Conservation (phyloP, 30 jellyfish, hydroid and myxozoan genomes). For the Cassiopea xamachana region DNA sequence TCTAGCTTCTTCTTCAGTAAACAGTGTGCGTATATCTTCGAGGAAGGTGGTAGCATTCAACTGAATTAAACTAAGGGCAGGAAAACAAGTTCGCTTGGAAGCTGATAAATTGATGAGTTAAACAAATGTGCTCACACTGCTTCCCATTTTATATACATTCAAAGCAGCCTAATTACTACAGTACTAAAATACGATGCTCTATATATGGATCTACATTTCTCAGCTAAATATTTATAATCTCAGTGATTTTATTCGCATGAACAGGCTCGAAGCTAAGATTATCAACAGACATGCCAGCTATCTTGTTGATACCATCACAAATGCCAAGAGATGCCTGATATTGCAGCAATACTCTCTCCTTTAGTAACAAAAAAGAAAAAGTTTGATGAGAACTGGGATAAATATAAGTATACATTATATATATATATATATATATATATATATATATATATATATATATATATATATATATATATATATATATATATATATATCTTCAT, state of each 20-base stretch:
- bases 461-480: no score
- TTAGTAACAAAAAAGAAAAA: background rate
- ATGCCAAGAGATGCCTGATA: slow-evolving; percentile 67
- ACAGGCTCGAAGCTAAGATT: slow-evolving; percentile 73
- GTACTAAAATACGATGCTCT: background rate
- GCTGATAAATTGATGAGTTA: no score
- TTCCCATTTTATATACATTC: background rate
- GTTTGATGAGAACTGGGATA: background rate
- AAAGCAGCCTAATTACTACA: background rate
- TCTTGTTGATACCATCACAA: slow-evolving; percentile 75
- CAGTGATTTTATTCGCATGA: slow-evolving; percentile 66
- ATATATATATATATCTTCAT: no score
- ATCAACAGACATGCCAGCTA: slow-evolving; percentile 76
- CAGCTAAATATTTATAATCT: background rate
- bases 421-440: background rate
- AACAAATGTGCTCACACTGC: no score
- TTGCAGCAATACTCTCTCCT: slow-evolving; percentile 77
- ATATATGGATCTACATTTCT: background rate
- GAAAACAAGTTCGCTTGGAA: no score
- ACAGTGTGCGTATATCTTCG: no score
- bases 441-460: no score
- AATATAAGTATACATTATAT: no score
- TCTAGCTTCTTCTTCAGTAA: no score
- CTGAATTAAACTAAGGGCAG: no score
- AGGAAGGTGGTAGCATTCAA: no score